Evolutionary conservation across 2,797 vertebrate species (phyloP).

Genomic region (Protosalanx chinensis): DNA sequence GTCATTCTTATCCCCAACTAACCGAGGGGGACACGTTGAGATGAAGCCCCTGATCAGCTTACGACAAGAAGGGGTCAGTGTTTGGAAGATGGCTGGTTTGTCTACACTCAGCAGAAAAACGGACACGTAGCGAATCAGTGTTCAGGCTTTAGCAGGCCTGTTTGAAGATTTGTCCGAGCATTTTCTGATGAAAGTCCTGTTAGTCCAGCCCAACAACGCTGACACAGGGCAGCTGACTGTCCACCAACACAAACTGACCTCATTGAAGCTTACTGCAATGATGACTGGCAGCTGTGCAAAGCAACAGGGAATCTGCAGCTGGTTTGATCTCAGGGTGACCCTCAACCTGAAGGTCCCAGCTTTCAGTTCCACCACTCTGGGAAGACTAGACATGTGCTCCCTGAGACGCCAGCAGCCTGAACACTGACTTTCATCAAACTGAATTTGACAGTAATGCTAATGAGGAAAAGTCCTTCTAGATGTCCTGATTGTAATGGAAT

Average conservation of each 20-base stretch:
- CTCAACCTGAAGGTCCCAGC: background rate
- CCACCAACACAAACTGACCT: no score
- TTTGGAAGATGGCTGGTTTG: constrained; percentile 59
- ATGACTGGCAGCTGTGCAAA: constrained; percentile 20
- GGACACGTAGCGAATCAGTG: constrained; percentile 44
- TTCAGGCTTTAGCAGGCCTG: background rate
- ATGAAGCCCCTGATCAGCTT: constrained; percentile 56
- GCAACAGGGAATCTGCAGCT: constrained; percentile 43
- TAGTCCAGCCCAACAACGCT: background rate
- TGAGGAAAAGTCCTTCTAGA: no score
- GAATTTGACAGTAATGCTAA: no score
- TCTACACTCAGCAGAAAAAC: constrained; percentile 51
- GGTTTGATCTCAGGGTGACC: constrained; percentile 50
- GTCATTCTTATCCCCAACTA: constrained; percentile 63
- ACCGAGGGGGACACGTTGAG: constrained; percentile 52
- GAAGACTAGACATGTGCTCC: background rate
- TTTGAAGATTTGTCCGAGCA: constrained; percentile 29
- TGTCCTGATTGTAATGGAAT: no score
- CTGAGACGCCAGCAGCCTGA: background rate
- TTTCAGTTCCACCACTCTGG: background rate
- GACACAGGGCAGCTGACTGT: background rate
- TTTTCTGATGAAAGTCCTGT: background rate
- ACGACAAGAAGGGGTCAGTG: constrained; percentile 55
- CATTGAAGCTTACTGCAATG: constrained; percentile 16
- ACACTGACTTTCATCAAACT: background rate